Base-by-base conservation (phyloP, 2,888 invertebrate species). In the Peribatodes rhomboidaria region DNA sequence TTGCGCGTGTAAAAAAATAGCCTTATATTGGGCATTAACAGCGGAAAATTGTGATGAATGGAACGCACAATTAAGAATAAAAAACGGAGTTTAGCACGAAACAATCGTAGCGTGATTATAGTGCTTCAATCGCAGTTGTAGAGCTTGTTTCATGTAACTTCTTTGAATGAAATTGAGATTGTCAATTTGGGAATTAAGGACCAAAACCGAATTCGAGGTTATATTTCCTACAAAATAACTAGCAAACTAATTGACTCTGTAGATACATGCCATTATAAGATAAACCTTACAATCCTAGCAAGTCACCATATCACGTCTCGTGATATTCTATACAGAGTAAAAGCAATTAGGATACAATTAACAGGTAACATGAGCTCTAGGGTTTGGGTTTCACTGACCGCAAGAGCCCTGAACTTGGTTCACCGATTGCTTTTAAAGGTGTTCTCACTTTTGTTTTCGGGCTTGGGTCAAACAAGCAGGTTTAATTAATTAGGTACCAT, bases 1-100 rank as follows among this genome's bases (percentile, higher is more conserved):
- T 68, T 72, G 67, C 59, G 47, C 64, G 41, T 57, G 35, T 31
- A 67, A 69, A 67, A 27, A 69, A 61, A 64, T 55, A 53, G 58
- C 46, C 59, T 58, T 57, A 53, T 68, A 62, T 65, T 50, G 46
- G 46, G 37, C 56, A 64, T 65, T 55, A 65, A 62, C 52, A 59
- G 66, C 58, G 63, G 61, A 69, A 67, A 61, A 61, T 66, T 68
- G 65, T 67, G 47, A 70, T 70, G 58, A 70, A 65, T 70, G 70
- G 55, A 63, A 61, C 53, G 37, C 22, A 57, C 46, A 49, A 53
- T 54, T 56, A 35, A 11, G 14, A 50, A 41, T 56, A 47, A 63
- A 63, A 52, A 52, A 52, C n/a, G 2, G 7, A 33, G 13, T 59
- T 60, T 50, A 20, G 52, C 52, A n/a, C 41, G 33, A 39, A 41